Percentiles rank a stretch among this genome's conserved stretches.
These are phyloP conservation scores for Zosterops pallidus DNA, from an alignment of 2,113 vertebrate genomes.

Conservation along the genomic window DNA sequence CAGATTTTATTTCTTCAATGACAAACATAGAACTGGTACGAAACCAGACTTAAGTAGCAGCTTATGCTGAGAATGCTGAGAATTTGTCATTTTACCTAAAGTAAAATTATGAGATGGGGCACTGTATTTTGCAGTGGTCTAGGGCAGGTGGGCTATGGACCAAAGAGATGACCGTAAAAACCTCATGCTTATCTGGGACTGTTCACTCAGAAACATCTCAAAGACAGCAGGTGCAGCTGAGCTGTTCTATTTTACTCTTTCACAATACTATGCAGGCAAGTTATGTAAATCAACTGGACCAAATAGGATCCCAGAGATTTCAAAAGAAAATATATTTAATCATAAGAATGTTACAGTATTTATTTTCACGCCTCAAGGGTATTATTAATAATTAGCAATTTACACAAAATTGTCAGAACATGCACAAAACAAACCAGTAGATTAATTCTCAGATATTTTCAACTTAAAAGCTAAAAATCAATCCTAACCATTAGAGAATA, in stretches of 20 bases:
- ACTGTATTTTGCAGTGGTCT: not conserved
- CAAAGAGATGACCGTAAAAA: not conserved
- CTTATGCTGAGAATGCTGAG: not conserved
- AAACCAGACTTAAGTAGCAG: not conserved
- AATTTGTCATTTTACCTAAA: not conserved
- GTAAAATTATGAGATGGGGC: not conserved
- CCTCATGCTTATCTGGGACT: fast-evolving
- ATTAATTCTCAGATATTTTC: not conserved
- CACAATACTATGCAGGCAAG: not conserved
- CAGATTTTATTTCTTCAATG: not conserved
- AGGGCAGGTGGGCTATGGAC: not conserved
- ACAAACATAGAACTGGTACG: not conserved
- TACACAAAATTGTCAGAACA: not conserved
- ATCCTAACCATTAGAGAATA: not conserved
- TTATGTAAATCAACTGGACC: not conserved
- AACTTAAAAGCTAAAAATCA: not conserved
- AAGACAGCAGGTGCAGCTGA: not conserved
- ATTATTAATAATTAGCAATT: not conserved
- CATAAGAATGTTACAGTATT: not conserved
- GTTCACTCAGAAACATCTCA: not conserved
- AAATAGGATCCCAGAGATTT: not conserved
- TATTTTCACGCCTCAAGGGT: not conserved
- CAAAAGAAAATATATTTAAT: not conserved
- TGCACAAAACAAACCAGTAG: not conserved
- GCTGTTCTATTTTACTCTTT: not conserved